Conservation (phyloP, 2,797 vertebrate species). For the Acanthornis magna region DNA sequence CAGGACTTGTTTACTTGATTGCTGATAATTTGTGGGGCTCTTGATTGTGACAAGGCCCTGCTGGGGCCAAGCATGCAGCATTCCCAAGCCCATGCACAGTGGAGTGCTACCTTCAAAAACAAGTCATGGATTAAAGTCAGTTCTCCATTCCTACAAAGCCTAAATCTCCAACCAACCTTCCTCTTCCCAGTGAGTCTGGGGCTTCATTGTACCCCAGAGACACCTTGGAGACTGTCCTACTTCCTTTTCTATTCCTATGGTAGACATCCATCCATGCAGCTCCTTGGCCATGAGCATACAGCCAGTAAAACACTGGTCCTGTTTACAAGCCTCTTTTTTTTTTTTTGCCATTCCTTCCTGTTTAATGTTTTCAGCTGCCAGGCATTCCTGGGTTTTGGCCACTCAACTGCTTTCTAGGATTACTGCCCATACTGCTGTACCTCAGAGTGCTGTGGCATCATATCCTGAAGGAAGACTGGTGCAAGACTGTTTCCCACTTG, state of each 20-base stretch:
- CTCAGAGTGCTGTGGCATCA: neutral
- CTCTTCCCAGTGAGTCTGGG: neutral
- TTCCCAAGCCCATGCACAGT: neutral
- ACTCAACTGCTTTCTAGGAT: neutral
- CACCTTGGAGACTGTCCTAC: neutral
- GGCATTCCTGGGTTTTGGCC: neutral
- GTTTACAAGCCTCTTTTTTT: neutral
- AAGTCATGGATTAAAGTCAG: neutral
- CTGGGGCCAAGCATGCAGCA: neutral
- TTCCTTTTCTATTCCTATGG: neutral
- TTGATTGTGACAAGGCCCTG: fast-evolving
- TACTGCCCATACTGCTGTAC: neutral
- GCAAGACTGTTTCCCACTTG: neutral
- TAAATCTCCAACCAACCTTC: neutral
- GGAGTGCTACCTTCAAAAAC: neutral
- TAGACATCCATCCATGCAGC: neutral
- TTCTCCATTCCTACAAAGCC: neutral
- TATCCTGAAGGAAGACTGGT: neutral
- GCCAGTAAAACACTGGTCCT: neutral
- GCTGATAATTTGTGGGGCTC: neutral
- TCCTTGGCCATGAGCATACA: neutral
- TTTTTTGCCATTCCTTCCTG: neutral
- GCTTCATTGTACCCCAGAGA: neutral
- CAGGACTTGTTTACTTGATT: neutral
- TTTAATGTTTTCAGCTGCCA: neutral